Conservation (phyloP, 1,140 invertebrate genomes). For the Dryas iulia region DNA sequence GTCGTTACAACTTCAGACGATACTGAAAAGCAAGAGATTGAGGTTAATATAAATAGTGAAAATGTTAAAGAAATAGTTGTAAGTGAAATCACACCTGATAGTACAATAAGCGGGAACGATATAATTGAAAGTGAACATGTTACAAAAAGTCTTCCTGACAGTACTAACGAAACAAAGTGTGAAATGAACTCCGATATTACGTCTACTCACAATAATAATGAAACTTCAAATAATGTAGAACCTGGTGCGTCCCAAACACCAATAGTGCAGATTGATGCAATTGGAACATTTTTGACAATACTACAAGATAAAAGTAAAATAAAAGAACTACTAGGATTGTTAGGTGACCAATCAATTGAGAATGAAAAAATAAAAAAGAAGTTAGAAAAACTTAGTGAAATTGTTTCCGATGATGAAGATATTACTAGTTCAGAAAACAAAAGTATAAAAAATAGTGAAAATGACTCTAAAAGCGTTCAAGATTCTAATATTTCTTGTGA, state of each 20-base stretch:
- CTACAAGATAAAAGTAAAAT: constrained; percentile 71
- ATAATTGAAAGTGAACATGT: constrained; percentile 18
- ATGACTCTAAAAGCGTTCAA: not conserved
- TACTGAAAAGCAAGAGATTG: not conserved
- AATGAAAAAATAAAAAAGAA: constrained; percentile 72
- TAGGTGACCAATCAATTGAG: constrained; percentile 49
- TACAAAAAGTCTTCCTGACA: constrained; percentile 45
- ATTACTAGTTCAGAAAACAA: constrained; percentile 12
- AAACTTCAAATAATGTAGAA: constrained; percentile 16
- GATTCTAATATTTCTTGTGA: not conserved
- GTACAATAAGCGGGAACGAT: constrained; percentile 47
- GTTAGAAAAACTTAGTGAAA: constrained; percentile 63
- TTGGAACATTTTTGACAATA: constrained; percentile 62
- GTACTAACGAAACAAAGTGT: constrained; percentile 47
- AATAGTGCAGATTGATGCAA: constrained; percentile 37
- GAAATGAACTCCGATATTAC: constrained; percentile 54
- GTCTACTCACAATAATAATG: constrained; percentile 44
- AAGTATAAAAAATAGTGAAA: not conserved
- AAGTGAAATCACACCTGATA: constrained; percentile 47
- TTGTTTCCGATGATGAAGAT: constrained; percentile 52
- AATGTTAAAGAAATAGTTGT: not conserved
- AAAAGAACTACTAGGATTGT: constrained; percentile 57
- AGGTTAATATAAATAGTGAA: not conserved
- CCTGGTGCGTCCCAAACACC: constrained; percentile 30
- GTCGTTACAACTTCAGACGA: constrained; percentile 54